Evolutionary conservation across 2,888 invertebrate genomes (phyloP), one percentile per base, ranked within the genome.

Genomic region (Cosmia pyralina): DNA sequence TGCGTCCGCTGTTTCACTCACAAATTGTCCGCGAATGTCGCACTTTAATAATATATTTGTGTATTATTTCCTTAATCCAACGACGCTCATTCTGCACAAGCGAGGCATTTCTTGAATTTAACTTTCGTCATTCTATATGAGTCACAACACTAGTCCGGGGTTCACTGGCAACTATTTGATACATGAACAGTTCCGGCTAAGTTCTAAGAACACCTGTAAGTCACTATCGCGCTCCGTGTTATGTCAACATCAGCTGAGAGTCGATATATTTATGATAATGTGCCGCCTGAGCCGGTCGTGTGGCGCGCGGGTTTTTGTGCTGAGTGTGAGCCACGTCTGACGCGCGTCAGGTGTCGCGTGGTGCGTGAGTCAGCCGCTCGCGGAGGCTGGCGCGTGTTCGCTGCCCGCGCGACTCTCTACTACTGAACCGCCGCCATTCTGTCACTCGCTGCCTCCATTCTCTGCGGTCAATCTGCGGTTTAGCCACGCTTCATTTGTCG

Each of bases 401-500:
- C 93, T 88, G 93, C 85, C 84, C 94, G 96, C 92, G 93, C 93
- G 94, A 88, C 92, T 92, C 92, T 93, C 89, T 90, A 94, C 94
- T 92, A 96, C 96, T 96, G 94, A 94, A 88, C 92, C 91, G 95
- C 95, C 94, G 96, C 96, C 96, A 96, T 95, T 93, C 96, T 96
- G 95, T 95, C 96, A 96, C 95, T 95, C 94, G 94, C 94, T 95
- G 95, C 96, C 94, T 96, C 95, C 96, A 95, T 95, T 95, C 95
- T 95, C 96, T 96, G 96, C 95, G 96, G 96, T 96, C 96, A 96
- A 96, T 96, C 96, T 96, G 96, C 93, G 96, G 96, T 96, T 93
- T 94, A 91, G 95, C 95, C 96, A 96, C 94, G 96, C 95, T 96
- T 96, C 96, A 96, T 96, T 96, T 96, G 96, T 94, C 94, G 95